Percentiles rank a stretch among this genome's conserved stretches.
These are phyloP conservation scores for Sciurus vulgaris DNA, from an alignment of 2,797 vertebrate genomes.

Conservation along the genomic window DNA sequence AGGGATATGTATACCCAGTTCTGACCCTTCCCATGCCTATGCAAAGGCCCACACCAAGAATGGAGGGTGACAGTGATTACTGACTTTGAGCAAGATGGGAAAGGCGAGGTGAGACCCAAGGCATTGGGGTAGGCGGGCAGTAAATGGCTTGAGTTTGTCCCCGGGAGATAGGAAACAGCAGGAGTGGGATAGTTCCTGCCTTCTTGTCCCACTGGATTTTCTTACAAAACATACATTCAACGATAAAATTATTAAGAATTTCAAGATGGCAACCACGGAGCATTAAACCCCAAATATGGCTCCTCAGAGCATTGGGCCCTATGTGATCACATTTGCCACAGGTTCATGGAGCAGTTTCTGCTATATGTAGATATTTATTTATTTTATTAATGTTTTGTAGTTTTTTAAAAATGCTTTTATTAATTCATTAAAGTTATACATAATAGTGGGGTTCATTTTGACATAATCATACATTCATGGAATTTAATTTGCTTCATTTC, in stretches of 20 bases:
- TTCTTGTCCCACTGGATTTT: background rate
- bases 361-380: background rate
- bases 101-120: background rate
- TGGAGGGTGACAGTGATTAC: background rate
- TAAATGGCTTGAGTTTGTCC: background rate
- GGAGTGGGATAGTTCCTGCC: background rate
- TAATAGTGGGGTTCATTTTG: too few relatives aligned
- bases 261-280: background rate
- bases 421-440: too few relatives aligned
- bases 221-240: background rate
- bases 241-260: too few relatives aligned
- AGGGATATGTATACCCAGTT: fast-evolving
- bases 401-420: too few relatives aligned
- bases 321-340: background rate
- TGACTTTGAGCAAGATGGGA: background rate
- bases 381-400: too few relatives aligned
- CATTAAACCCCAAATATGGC: background rate
- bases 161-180: background rate
- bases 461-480: too few relatives aligned
- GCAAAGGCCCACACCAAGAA: background rate
- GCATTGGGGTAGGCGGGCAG: background rate
- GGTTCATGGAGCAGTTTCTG: background rate
- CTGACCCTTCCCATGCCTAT: background rate
- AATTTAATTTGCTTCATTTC: too few relatives aligned
- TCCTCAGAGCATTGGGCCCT: background rate